phyloP scores from a whole-genome alignment of 1,140 invertebrate species.

The Acyrthosiphon pisum region DNA sequence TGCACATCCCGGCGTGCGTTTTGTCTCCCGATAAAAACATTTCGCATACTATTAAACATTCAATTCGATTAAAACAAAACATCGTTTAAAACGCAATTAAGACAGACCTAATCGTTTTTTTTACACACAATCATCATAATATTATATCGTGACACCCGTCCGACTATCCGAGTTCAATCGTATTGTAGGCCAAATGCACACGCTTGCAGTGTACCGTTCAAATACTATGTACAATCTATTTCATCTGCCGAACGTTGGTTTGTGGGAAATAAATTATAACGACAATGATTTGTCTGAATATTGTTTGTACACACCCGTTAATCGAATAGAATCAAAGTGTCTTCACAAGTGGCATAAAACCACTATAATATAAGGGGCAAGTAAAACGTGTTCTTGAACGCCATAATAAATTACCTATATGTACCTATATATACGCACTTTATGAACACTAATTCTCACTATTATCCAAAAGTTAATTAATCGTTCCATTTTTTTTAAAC shows the following conservation, averaged over 20 bases:
- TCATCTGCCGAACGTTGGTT: background rate
- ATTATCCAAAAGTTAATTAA: background rate
- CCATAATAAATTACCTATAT: background rate
- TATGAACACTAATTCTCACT: background rate
- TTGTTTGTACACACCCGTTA: background rate
- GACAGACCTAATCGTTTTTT: background rate
- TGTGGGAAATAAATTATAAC: background rate
- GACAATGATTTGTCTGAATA: background rate
- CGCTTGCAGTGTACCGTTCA: background rate
- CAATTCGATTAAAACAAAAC: slow-evolving; percentile 21
- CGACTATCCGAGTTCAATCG: background rate
- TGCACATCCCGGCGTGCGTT: background rate
- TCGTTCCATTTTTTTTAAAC: background rate
- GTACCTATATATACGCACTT: background rate
- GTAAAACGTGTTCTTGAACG: background rate
- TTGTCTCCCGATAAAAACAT: background rate
- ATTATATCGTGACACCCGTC: background rate
- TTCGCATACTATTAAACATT: slow-evolving; percentile 14
- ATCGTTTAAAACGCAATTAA: slow-evolving; percentile 37
- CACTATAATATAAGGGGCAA: background rate
- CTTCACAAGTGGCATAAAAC: background rate
- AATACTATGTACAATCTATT: background rate
- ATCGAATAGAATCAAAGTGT: background rate
- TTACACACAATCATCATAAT: background rate
- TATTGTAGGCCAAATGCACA: background rate